Base-by-base conservation (phyloP, 2,113 vertebrate genomes). In the Crotalus viridis region DNA sequence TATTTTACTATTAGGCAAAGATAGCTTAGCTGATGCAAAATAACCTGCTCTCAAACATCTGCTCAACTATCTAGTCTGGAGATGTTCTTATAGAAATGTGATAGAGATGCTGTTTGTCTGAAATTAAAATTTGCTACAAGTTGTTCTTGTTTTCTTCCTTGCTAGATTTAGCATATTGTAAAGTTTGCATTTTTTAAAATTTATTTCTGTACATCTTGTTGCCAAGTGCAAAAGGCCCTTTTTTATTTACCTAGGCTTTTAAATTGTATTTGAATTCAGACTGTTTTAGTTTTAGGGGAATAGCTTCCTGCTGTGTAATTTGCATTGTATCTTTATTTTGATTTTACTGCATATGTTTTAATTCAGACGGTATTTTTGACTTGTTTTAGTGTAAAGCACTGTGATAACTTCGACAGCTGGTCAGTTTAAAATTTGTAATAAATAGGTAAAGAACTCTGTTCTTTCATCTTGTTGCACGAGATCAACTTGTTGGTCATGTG, bases 101-200 rank as follows among this genome's bases (percentile, higher is more conserved):
- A 39, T 3, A 28, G 1, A 0, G 0, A 19, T 59, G 33, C 28
- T 54, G 3, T 51, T 61, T 52, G 56, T 21, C 28, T 33, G 54
- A 87, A 87, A 28, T 26, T 22, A 24, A 10, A 89, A 81, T 85
- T 74, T 69, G 0, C 3, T 48, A 13, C 33, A 92, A 90, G 59
- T 24, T 33, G 59, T 26, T 24, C 87, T 93, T 86, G 52, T 13
- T 48, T 87, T 13, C 7, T 55, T 33, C 33, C 26, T 24, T 85
- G 0, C n/a, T 52, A 0, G 0, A 1, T 0, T 2, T 21, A 1
- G 0, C 21, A 91, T n/a, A 17, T 92, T 15, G 91, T 85, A 54
- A 28, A 52, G 46, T 24, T 0, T 0, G 0, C 0, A 24, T 43
- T 9, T 89, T 21, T 39, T 5, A 3, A 69, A 69, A 9, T 22